A percentile compares a stretch with the other conserved stretches of the same genome.
phyloP scores from a whole-genome alignment of 1,140 invertebrate species.

The Varroa destructor region DNA sequence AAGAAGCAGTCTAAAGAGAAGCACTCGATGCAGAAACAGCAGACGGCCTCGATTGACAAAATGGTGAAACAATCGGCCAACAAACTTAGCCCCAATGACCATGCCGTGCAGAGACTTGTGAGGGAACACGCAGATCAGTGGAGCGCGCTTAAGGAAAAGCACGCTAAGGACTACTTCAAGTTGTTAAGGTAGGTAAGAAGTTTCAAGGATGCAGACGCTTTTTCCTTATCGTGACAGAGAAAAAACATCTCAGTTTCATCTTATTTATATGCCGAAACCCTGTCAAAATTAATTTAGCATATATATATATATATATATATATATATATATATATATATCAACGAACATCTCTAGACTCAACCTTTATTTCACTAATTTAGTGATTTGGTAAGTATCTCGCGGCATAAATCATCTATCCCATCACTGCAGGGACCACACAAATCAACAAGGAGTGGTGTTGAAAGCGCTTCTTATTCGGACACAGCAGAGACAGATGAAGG shows the following conservation, averaged over 20 bases:
- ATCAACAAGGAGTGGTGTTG: constrained; percentile 69
- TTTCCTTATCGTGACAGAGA: no score
- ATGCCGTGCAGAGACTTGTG: constrained; percentile 34
- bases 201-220: constrained; percentile 37
- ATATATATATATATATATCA: no score
- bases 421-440: constrained; percentile 53
- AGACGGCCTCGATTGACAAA: constrained; percentile 88
- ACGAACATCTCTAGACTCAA: no score
- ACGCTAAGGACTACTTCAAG: constrained; percentile 28
- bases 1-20: constrained; percentile 90
- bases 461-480: constrained; percentile 69
- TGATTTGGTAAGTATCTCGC: no score
- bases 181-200: constrained; percentile 54
- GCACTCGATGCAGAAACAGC: constrained; percentile 73
- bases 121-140: constrained; percentile 28
- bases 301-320: no score
- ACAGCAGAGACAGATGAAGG: constrained; percentile 74
- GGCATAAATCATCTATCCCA: no score
- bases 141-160: constrained; percentile 11
- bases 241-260: no score
- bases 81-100: constrained; percentile 35
- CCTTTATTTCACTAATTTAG: no score
- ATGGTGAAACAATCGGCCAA: constrained; percentile 54
- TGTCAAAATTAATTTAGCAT: no score
- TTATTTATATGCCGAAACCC: no score